A percentile compares a stretch with the other conserved stretches of the same genome.
These are phyloP conservation scores for Leucosticte australis DNA, from an alignment of 2,113 vertebrate species.

Conservation along the genomic window DNA sequence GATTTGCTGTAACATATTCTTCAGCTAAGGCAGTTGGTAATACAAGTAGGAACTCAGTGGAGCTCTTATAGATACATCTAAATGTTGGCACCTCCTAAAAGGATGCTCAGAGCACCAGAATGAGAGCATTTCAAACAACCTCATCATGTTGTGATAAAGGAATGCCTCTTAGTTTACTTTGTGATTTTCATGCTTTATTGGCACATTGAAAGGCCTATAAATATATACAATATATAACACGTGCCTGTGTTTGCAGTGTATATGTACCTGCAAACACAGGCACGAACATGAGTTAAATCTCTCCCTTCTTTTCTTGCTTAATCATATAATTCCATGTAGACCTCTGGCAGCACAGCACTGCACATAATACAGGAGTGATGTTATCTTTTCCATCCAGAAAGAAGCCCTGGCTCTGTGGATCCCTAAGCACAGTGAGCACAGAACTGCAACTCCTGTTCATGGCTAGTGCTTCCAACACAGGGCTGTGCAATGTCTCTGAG, in stretches of 20 bases:
- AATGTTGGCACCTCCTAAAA: background rate
- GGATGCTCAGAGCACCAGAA: background rate
- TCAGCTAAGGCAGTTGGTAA: background rate
- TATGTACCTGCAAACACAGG: background rate
- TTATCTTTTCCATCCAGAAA: background rate
- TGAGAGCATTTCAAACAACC: background rate
- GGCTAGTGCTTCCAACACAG: background rate
- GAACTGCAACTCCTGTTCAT: fast-evolving
- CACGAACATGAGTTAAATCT: background rate
- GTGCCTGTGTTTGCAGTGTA: too few species aligned
- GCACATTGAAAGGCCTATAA: background rate
- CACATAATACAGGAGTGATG: background rate
- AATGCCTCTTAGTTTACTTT: background rate
- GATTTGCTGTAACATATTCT: background rate
- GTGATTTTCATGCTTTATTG: background rate
- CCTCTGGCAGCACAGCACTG: background rate
- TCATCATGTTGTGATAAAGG: background rate
- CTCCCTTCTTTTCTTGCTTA: background rate
- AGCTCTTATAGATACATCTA: background rate
- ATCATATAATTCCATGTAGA: background rate
- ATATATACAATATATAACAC: too few species aligned
- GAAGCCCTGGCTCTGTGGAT: background rate
- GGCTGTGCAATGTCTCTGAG: background rate
- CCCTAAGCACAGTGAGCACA: fast-evolving
- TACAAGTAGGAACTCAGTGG: background rate